These are phyloP conservation scores for Marasmarcha lunaedactyla DNA, from an alignment of 2,888 invertebrate species.

Conservation along the genomic window DNA sequence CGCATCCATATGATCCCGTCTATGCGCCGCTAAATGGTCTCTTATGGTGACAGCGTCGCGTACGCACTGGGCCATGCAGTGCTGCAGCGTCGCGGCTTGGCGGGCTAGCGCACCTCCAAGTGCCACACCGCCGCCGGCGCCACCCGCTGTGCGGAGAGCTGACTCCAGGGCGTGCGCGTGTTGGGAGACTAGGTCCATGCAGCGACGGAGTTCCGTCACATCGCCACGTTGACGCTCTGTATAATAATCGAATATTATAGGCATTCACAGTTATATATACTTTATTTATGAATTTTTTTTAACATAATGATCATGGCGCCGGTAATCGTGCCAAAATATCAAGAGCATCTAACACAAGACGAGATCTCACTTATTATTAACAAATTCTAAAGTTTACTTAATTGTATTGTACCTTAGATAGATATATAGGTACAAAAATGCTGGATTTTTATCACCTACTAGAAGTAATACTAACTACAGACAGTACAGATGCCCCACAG, in stretches of 20 bases:
- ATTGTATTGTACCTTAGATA: too few species aligned
- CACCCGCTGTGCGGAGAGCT: slow-evolving; percentile 41
- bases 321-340: too few species aligned
- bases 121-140: slow-evolving; percentile 31
- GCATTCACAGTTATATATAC: not conserved
- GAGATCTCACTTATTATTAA: too few species aligned
- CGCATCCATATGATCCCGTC: slow-evolving; percentile 60
- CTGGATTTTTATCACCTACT: too few species aligned
- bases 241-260: too few species aligned
- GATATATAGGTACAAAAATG: too few species aligned
- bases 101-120: slow-evolving; percentile 49
- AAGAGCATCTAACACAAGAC: too few species aligned
- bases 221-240: slow-evolving; percentile 56
- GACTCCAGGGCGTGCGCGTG: slow-evolving; percentile 59
- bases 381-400: too few species aligned
- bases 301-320: too few species aligned
- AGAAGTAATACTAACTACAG: too few species aligned
- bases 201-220: slow-evolving; percentile 54
- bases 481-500: too few species aligned
- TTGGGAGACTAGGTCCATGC: slow-evolving; percentile 58
- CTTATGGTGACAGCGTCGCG: slow-evolving; percentile 57
- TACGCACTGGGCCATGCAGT: slow-evolving; percentile 63
- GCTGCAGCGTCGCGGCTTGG: slow-evolving; percentile 58
- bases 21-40: slow-evolving; percentile 45
- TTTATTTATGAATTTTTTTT: not conserved